Evolutionary conservation across 2,888 invertebrate species (phyloP).

Genomic region (Capitulum mitella): DNA sequence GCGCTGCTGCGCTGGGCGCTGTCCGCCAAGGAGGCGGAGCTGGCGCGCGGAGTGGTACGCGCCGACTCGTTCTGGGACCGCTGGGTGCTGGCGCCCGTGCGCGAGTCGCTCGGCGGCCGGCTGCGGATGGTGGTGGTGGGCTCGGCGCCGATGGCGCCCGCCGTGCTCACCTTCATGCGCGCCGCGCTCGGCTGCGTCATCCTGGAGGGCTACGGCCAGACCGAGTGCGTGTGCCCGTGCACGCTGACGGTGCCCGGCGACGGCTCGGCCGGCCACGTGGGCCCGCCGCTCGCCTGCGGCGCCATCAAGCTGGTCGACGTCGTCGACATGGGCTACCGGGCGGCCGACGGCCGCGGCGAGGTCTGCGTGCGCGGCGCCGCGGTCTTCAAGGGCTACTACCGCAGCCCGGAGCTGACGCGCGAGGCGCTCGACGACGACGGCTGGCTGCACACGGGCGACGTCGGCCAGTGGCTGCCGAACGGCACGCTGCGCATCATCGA

Average conservation of each 20-base stretch:
- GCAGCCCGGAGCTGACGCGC: slow-evolving; percentile 82
- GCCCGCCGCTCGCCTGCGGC: slow-evolving; percentile 91
- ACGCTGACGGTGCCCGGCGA: slow-evolving; percentile 87
- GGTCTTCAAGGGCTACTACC: slow-evolving; percentile 80
- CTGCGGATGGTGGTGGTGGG: slow-evolving; percentile 88
- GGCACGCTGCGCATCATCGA: slow-evolving; percentile 94
- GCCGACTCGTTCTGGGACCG: slow-evolving; percentile 89
- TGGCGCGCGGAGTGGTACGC: slow-evolving; percentile 66
- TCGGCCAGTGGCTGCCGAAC: slow-evolving; percentile 91
- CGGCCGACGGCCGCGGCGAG: slow-evolving; percentile 63
- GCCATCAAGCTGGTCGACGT: slow-evolving; percentile 93
- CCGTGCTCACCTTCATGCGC: slow-evolving; percentile 85
- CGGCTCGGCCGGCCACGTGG: slow-evolving; percentile 63
- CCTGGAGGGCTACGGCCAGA: slow-evolving; percentile 90
- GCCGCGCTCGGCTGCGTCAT: slow-evolving; percentile 86
- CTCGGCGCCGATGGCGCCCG: slow-evolving; percentile 87
- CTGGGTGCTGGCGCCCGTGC: slow-evolving; percentile 82
- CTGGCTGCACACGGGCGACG: slow-evolving; percentile 98
- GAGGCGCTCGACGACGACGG: slow-evolving; percentile 80
- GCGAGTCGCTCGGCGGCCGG: slow-evolving; percentile 85
- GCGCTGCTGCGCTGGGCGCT: slow-evolving; percentile 11
- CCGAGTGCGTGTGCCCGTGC: slow-evolving; percentile 85
- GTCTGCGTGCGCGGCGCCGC: slow-evolving; percentile 91
- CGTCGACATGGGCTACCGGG: slow-evolving; percentile 94
- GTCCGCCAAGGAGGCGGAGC: background rate